A percentile compares a stretch with the other conserved stretches of the same genome.
These are phyloP conservation scores for Lysandra bellargus DNA, from an alignment of 2,888 invertebrate species.

Conservation along the genomic window DNA sequence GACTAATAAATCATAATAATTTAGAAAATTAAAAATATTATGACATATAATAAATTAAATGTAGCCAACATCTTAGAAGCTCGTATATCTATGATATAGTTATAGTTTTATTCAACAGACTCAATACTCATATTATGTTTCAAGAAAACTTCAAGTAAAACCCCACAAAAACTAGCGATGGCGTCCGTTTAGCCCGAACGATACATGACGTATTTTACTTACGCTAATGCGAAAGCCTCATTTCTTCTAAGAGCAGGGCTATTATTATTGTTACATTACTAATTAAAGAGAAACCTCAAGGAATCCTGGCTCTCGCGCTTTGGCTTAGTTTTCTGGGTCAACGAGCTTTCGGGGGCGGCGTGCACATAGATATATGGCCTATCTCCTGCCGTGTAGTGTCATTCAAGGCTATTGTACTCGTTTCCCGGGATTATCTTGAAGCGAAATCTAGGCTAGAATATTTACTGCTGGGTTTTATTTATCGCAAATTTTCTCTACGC, in stretches of 20 bases:
- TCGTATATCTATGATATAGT: too few relatives aligned
- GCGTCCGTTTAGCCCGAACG: neutral
- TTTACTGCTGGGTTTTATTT: conserved; percentile 30
- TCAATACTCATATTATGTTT: neutral
- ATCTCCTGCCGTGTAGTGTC: conserved; percentile 39
- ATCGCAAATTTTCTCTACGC: conserved; percentile 13
- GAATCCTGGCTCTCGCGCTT: conserved; percentile 32
- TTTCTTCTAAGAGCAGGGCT: conserved; percentile 22
- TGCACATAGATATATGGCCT: conserved; percentile 39
- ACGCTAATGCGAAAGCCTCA: conserved; percentile 3
- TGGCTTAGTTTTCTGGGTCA: conserved; percentile 45
- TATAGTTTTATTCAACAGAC: too few relatives aligned
- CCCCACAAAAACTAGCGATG: neutral
- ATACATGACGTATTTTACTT: conserved; percentile 21
- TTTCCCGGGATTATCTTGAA: conserved; percentile 40
- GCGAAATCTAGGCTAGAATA: conserved; percentile 27
- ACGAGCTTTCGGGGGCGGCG: conserved; percentile 44
- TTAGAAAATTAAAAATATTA: too few relatives aligned
- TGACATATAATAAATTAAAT: too few relatives aligned
- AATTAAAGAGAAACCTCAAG: conserved; percentile 36
- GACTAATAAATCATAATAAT: too few relatives aligned
- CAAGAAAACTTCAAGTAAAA: neutral
- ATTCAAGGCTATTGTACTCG: conserved; percentile 43
- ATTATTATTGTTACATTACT: conserved; percentile 33
- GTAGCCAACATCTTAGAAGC: too few relatives aligned